Conservation (phyloP, 1,140 invertebrate genomes). For the Augochlora pura region DNA sequence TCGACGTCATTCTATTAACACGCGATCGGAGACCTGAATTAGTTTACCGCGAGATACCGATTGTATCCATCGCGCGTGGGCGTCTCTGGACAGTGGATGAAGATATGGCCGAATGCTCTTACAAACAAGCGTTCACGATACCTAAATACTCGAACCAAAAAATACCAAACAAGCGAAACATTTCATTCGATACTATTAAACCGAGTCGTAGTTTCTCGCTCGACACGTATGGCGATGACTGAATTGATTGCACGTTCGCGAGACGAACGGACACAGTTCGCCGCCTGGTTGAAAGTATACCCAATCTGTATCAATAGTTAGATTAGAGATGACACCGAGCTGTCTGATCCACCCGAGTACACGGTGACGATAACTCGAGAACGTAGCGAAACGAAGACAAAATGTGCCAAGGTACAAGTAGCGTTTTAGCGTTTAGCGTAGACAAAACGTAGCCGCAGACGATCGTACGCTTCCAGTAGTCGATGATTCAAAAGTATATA, state of each 20-base stretch:
- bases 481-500: background rate
- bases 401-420: conserved; percentile 53
- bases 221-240: too few species aligned
- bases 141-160: too few species aligned
- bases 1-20: background rate
- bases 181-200: too few species aligned
- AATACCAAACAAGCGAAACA: too few species aligned
- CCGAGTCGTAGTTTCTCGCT: too few species aligned
- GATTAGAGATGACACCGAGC: background rate
- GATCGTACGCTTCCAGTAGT: conserved; percentile 18
- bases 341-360: background rate
- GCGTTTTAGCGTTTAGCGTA: conserved; percentile 4
- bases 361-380: conserved; percentile 13
- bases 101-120: too few species aligned
- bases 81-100: conserved; percentile 48
- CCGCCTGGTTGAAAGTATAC: conserved; percentile 34
- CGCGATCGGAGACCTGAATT: conserved; percentile 8
- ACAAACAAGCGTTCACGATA: too few species aligned
- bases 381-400: conserved; percentile 29
- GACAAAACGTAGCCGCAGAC: conserved; percentile 2
- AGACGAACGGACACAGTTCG: background rate
- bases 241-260: background rate
- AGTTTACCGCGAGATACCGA: background rate
- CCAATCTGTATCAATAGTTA: conserved; percentile 4
- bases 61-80: conserved; percentile 15